Conservation (phyloP, 2,888 invertebrate genomes). For the Brachyopa scutellaris region DNA sequence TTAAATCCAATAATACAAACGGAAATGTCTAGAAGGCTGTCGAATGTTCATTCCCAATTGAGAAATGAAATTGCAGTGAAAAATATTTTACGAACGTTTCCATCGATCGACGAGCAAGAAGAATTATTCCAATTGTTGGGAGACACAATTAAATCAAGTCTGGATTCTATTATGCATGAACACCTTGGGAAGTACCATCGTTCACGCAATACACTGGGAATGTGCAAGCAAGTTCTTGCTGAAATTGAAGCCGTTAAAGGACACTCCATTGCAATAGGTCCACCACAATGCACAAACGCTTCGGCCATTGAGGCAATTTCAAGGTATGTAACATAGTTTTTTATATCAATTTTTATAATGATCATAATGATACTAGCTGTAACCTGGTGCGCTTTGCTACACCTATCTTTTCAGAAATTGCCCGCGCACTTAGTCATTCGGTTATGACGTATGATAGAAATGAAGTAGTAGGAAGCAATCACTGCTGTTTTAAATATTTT, state of each 20-base stretch:
- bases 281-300: conserved; percentile 84
- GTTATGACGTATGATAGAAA: too few species aligned
- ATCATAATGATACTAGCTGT: too few species aligned
- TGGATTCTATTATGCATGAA: conserved; percentile 87
- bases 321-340: conserved; percentile 21
- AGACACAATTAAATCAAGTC: conserved; percentile 86
- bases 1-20: conserved; percentile 84
- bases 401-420: too few species aligned
- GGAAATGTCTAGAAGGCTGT: conserved; percentile 87
- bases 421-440: too few species aligned
- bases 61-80: conserved; percentile 89
- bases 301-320: conserved; percentile 78
- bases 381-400: too few species aligned
- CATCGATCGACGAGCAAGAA: conserved; percentile 79
- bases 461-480: too few species aligned
- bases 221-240: conserved; percentile 87
- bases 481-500: too few species aligned
- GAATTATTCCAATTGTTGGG: conserved; percentile 84
- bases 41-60: conserved; percentile 88
- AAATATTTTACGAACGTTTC: conserved; percentile 86
- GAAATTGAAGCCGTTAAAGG: conserved; percentile 87
- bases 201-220: conserved; percentile 87
- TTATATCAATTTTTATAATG: background rate
- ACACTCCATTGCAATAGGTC: conserved; percentile 87
- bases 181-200: conserved; percentile 84